Evolutionary conservation across 2,113 vertebrate genomes (phyloP).

Genomic region (Arizona elegans): DNA sequence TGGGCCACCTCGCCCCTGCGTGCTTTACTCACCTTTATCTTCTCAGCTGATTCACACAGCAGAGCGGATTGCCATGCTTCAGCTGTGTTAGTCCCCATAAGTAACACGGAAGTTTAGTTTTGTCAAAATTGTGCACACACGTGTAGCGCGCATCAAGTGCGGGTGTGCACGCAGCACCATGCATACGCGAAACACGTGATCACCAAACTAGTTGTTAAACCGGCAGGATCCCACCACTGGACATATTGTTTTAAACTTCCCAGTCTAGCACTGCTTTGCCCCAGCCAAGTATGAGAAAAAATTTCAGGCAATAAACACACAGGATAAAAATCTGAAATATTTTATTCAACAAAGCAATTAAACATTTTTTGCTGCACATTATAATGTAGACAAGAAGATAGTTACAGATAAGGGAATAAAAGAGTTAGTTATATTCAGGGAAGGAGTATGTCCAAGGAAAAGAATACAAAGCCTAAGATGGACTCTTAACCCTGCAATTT

Average conservation of each 20-base stretch:
- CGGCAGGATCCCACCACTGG: neutral
- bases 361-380: neutral
- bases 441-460: neutral
- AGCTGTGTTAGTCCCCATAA: too few relatives aligned
- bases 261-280: neutral
- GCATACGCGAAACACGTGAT: too few relatives aligned
- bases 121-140: too few relatives aligned
- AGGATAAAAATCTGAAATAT: neutral
- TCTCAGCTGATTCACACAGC: too few relatives aligned
- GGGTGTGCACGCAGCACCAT: too few relatives aligned
- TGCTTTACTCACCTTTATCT: too few relatives aligned
- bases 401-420: neutral
- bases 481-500: neutral
- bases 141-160: too few relatives aligned
- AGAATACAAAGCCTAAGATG: neutral
- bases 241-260: neutral
- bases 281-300: neutral
- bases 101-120: too few relatives aligned
- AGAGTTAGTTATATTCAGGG: neutral
- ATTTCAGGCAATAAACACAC: neutral
- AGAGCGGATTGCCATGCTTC: too few relatives aligned
- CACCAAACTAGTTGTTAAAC: too few relatives aligned
- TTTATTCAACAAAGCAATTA: neutral
- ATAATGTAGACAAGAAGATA: neutral
- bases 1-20: too few relatives aligned